Evolutionary conservation across 2,797 vertebrate genomes (phyloP).

Genomic region (Hyperoplus lanceolatus): DNA sequence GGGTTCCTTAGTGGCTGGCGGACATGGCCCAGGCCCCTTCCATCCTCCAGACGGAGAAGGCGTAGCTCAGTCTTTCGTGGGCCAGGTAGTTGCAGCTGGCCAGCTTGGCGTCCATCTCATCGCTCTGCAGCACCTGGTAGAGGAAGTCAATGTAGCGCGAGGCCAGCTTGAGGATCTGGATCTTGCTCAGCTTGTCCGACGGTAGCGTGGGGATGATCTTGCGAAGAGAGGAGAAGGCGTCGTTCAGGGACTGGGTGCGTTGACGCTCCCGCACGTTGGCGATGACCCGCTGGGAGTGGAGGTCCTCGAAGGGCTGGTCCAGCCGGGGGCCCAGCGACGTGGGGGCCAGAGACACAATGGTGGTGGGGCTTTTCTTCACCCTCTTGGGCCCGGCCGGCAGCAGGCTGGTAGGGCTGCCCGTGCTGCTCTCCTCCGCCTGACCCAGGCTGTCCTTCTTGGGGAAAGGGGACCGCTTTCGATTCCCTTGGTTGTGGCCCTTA

Average conservation of each 20-base stretch:
- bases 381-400: constrained; percentile 80
- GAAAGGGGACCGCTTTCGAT: constrained; percentile 83
- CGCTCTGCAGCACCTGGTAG: constrained; percentile 92
- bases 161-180: constrained; percentile 92
- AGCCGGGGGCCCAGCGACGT: constrained; percentile 74
- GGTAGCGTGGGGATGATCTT: constrained; percentile 93
- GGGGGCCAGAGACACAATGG: constrained; percentile 74
- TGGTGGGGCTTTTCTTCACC: constrained; percentile 84
- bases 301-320: constrained; percentile 86
- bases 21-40: constrained; percentile 94
- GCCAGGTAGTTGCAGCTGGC: constrained; percentile 91
- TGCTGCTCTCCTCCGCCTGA: constrained; percentile 78
- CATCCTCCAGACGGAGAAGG: constrained; percentile 94
- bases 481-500: constrained; percentile 68
- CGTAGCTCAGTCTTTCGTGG: constrained; percentile 92
- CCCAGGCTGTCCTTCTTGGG: constrained; percentile 71
- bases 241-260: constrained; percentile 91
- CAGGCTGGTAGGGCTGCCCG: constrained; percentile 80
- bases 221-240: constrained; percentile 89
- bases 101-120: constrained; percentile 90
- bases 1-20: constrained; percentile 85
- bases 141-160: constrained; percentile 92
- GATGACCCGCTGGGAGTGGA: constrained; percentile 88
- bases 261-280: constrained; percentile 91
- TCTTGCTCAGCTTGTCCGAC: constrained; percentile 93